Percentiles rank a stretch among this genome's conserved stretches.
Evolutionary conservation across 92 coral and sea anemone species (phyloP).

Genomic region (Porites divaricata): DNA sequence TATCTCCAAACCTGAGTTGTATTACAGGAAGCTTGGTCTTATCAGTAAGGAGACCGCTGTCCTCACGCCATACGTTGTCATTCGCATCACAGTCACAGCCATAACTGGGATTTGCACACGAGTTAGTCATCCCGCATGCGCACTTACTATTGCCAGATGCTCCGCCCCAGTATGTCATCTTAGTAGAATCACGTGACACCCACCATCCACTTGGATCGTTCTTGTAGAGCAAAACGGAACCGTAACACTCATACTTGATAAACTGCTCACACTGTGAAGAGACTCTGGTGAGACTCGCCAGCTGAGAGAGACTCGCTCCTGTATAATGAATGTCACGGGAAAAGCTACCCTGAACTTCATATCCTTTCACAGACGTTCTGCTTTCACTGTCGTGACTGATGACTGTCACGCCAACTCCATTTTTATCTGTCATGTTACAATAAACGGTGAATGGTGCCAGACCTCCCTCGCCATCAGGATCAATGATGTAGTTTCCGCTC

Average conservation of each 20-base stretch:
- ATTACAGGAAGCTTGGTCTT: background rate
- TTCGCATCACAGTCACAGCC: background rate
- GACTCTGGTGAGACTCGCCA: background rate
- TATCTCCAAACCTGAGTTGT: background rate
- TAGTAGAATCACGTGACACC: constrained; percentile 59
- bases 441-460: background rate
- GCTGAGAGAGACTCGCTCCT: background rate
- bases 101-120: constrained; percentile 18
- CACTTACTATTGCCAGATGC: constrained; percentile 63
- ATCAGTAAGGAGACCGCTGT: background rate
- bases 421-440: background rate
- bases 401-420: background rate
- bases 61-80: background rate
- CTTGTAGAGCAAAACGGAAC: background rate
- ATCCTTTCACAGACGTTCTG: background rate
- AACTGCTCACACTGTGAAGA: background rate
- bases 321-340: background rate
- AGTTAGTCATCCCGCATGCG: constrained; percentile 62
- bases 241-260: background rate
- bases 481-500: background rate
- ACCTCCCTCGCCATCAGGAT: background rate
- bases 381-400: background rate
- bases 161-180: constrained; percentile 72
- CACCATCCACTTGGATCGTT: constrained; percentile 34
- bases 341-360: background rate